Conservation (phyloP, 35 echinoderm and acorn worm genomes). For the Patiria miniata region DNA sequence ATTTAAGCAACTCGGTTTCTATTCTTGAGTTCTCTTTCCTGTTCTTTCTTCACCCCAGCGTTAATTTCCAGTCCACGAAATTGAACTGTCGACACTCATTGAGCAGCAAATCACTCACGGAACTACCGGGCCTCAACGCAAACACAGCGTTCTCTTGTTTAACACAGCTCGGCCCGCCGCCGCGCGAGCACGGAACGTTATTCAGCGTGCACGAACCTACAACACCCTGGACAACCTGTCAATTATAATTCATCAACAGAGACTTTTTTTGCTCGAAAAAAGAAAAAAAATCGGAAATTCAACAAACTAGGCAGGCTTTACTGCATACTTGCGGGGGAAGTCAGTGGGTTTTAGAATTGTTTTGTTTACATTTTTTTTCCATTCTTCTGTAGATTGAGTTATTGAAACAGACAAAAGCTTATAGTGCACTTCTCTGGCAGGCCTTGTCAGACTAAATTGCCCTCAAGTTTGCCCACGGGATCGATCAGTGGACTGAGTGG, state of each 20-base stretch:
- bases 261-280: not conserved
- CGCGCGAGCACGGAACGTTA: not conserved
- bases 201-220: slow-evolving; percentile 1
- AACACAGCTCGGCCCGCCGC: not conserved
- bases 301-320: no score
- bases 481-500: no score
- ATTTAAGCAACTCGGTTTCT: no score
- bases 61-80: not conserved
- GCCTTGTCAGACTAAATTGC: no score
- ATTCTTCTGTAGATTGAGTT: no score
- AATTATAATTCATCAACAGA: not conserved
- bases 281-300: not conserved
- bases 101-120: not conserved
- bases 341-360: no score
- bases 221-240: slow-evolving; percentile 8
- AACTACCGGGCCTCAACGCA: not conserved
- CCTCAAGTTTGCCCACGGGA: no score
- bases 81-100: not conserved
- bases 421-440: no score
- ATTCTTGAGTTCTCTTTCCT: not conserved
- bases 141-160: not conserved
- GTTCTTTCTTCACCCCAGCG: not conserved
- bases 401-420: no score
- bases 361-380: no score
- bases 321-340: no score